phyloP scores from a whole-genome alignment of 2,797 vertebrate species.

The Myotis myotis region DNA sequence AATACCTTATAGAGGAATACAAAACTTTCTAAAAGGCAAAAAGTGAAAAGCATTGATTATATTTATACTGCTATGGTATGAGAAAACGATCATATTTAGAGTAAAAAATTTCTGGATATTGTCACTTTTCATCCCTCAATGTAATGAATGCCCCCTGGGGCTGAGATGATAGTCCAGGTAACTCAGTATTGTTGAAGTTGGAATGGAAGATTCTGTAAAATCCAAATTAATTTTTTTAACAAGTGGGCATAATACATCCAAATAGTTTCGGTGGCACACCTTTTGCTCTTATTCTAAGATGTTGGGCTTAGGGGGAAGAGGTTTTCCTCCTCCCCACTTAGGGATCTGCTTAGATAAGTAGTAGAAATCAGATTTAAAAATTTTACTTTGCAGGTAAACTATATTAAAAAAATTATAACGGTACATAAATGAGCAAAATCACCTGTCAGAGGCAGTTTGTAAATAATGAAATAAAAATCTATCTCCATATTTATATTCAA shows the following conservation, averaged over 20 bases:
- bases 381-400: conserved; percentile 53
- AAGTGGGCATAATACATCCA: background rate
- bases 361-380: conserved; percentile 56
- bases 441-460: conserved; percentile 62
- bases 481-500: conserved; percentile 55
- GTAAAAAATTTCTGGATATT: conserved; percentile 27
- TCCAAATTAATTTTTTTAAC: background rate
- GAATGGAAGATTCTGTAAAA: conserved; percentile 50
- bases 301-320: conserved; percentile 12
- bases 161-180: background rate
- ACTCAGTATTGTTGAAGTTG: conserved; percentile 13
- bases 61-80: conserved; percentile 51
- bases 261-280: background rate
- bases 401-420: conserved; percentile 51
- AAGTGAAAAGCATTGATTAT: background rate
- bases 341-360: conserved; percentile 42
- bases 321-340: conserved; percentile 37
- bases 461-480: conserved; percentile 60
- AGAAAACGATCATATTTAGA: conserved; percentile 37
- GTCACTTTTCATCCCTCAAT: conserved; percentile 2
- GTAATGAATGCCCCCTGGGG: background rate
- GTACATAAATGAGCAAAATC: conserved; percentile 43
- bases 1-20: conserved; percentile 15
- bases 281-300: conserved; percentile 23
- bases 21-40: conserved; percentile 41